These are phyloP conservation scores for Elysia crispata DNA, from an alignment of 2,888 invertebrate genomes.

Conservation along the genomic window DNA sequence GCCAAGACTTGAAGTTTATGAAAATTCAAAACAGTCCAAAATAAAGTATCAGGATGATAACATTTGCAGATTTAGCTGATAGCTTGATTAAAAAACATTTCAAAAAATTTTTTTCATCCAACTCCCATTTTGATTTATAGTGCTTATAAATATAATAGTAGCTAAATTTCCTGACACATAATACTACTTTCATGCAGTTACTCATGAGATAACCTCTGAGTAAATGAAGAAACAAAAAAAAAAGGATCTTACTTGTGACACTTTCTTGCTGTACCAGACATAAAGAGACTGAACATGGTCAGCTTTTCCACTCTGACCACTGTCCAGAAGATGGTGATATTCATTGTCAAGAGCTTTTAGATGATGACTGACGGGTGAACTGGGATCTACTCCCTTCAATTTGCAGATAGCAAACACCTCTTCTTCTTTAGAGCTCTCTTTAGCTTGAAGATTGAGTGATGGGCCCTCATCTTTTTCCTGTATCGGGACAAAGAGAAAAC, in stretches of 20 bases:
- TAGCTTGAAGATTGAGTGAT: slow-evolving; percentile 69
- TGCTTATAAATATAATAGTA: too few relatives aligned
- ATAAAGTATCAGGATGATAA: too few relatives aligned
- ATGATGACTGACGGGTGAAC: slow-evolving; percentile 72
- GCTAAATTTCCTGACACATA: too few relatives aligned
- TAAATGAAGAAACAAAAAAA: too few relatives aligned
- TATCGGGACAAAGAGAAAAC: neutral
- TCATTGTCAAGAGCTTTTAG: slow-evolving; percentile 76
- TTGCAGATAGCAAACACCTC: slow-evolving; percentile 76
- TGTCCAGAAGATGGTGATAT: slow-evolving; percentile 72
- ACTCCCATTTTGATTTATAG: too few relatives aligned
- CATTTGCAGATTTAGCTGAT: too few relatives aligned
- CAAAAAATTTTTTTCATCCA: too few relatives aligned
- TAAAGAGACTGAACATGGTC: slow-evolving; percentile 75
- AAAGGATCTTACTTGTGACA: slow-evolving; percentile 68
- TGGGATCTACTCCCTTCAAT: slow-evolving; percentile 69
- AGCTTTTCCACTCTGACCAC: slow-evolving; percentile 72
- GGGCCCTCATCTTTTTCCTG: slow-evolving; percentile 62
- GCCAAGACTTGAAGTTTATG: too few relatives aligned
- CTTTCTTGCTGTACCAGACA: slow-evolving; percentile 76
- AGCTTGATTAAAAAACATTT: too few relatives aligned
- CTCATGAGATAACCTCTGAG: too few relatives aligned
- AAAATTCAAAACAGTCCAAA: too few relatives aligned
- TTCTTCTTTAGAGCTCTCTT: slow-evolving; percentile 76
- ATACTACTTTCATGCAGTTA: too few relatives aligned